Percentiles rank a stretch among this genome's conserved stretches.
These are phyloP conservation scores for Dendropsophus ebraccatus DNA, from an alignment of 2,113 vertebrate species.

Conservation along the genomic window DNA sequence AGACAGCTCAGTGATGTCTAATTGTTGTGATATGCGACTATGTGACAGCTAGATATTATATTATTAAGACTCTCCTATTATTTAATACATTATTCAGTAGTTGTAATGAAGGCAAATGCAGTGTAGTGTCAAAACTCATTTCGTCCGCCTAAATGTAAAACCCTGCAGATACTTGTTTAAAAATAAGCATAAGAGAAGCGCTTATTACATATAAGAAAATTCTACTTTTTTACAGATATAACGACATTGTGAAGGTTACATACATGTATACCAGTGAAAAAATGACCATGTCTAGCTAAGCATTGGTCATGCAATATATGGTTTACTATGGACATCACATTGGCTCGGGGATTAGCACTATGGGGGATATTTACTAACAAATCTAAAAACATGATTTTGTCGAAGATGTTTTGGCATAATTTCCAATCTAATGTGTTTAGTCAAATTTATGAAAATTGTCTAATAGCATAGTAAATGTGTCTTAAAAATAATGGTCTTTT, in stretches of 20 bases:
- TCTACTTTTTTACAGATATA: not conserved
- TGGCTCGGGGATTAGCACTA: too few species aligned
- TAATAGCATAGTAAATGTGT: too few species aligned
- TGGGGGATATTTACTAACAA: too few species aligned
- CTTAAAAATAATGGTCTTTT: too few species aligned
- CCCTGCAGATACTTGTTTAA: not conserved
- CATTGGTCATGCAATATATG: not conserved
- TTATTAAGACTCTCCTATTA: not conserved
- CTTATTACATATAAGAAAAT: not conserved
- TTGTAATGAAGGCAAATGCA: not conserved
- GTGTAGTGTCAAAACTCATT: constrained; percentile 34
- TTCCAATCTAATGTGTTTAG: too few species aligned
- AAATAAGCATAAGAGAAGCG: not conserved
- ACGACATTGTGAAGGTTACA: not conserved
- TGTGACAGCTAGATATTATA: constrained; percentile 29
- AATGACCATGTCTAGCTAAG: not conserved
- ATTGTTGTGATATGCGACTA: constrained; percentile 9
- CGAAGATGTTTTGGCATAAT: too few species aligned
- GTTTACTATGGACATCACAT: not conserved
- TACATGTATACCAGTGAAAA: not conserved
- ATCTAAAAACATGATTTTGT: too few species aligned
- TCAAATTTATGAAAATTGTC: too few species aligned
- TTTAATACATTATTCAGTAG: constrained; percentile 34
- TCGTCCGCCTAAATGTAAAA: not conserved
- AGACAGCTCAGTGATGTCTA: not conserved